Evolutionary conservation across 2,113 vertebrate species (phyloP), one percentile per base, ranked within the genome.

Genomic region (Tupaia chinensis): DNA sequence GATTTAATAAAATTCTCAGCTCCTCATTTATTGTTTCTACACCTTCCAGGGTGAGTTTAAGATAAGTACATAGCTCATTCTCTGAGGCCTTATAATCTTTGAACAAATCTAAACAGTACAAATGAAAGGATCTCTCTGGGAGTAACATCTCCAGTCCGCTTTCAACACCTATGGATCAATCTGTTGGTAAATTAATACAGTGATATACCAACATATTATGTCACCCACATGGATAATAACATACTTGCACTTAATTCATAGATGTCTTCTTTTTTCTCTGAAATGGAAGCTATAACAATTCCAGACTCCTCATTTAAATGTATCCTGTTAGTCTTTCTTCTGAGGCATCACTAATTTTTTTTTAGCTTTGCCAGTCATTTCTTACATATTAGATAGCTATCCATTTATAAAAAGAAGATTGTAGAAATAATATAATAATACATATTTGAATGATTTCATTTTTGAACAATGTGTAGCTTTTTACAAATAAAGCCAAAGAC

Each of bases 401-500:
- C 95, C 76, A 66, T 94, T 94, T 96, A 54, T 94, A 96, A 69
- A 65, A 95, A 61, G 29, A 86, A 84, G 25, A 81, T 82, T 89
- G 74, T 44, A 93, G 68, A 95, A 95, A 84, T 94, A 92, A 95
- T 82, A 6, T 80, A 87, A 97, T 97, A 83, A 96, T 89, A 78
- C n/a, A 89, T 82, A 93, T 96, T 93, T 58, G 87, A 96, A 94
- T 93, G 88, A 58, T 96, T 98, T 96, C 78, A 92, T 78, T 98
- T 94, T 92, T n/a, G 85, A 95, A 89, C 82, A 91, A 70, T 14
- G 53, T 76, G 44, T 93, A 94, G 94, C 74, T 93, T 94, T 97
- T 97, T 94, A 89, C 95, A 95, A 97, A 93, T 95, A 98, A 96
- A 91, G 89, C 76, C 72, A 87, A 95, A 95, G 95, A 85, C 87